Base-by-base conservation (phyloP, 2,888 invertebrate species). In the Liodrosophila aerea region DNA sequence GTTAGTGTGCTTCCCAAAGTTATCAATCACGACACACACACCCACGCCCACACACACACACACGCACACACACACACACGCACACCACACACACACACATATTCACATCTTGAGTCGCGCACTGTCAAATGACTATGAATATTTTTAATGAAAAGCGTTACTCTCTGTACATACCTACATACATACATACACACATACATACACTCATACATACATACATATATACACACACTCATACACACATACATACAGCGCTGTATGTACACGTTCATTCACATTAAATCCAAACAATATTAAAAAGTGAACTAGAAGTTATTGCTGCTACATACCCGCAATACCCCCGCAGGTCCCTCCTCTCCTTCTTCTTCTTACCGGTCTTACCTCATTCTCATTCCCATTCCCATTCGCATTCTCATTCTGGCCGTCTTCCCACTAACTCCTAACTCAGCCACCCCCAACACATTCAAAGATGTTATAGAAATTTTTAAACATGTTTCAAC, bases 401-500 rank as follows among this genome's bases (percentile, higher is more conserved):
- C 45, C 37, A 18, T 5, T 5, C 22, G n/a, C 11, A 18, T 52
- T 43, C 16, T n/a, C 45, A 11, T 51, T 34, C 30, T n/a, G n/a
- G n/a, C 33, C 47, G 33, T 41, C 37, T 62, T 36, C 36, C 52
- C 44, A n/a, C n/a, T n/a, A 47, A 47, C 56, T 9, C 9, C 22
- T n/a, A 33, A 9, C 18, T 18, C 33, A 16, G 16, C n/a, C 45
- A 33, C 8, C 8, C 34, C 7, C 34, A 15, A 12, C 29, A 8
- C 40, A 22, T n/a, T 16, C 27, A 22, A 73, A 58, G 74, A 61
- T 80, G 69, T 85, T 81, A 76, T 84, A 81, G 84, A 81, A 83
- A 80, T 85, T 85, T 82, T 81, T 73, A 76, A 81, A 76, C 81
- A 81, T 83, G 76, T 81, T 76, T 76, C 81, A 85, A 76, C 85